phyloP scores from a whole-genome alignment of 2,797 vertebrate species.

The Microcaecilia unicolor region DNA sequence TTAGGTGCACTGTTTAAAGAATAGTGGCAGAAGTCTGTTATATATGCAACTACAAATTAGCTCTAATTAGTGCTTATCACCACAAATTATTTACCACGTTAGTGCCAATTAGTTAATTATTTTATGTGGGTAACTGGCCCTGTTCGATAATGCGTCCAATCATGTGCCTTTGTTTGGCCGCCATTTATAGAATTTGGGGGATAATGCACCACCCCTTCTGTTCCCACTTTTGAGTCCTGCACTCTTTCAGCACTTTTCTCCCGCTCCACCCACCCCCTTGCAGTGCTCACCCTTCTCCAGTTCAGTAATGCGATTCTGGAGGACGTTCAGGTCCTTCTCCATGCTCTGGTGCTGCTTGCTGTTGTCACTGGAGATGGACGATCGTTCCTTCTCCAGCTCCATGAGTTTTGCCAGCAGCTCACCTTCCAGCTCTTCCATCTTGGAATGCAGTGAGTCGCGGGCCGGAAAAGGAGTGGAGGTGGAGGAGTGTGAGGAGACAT shows the following conservation, averaged over 20 bases:
- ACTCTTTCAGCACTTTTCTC: neutral
- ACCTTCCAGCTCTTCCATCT: slow-evolving; percentile 80
- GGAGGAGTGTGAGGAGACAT: slow-evolving; percentile 36
- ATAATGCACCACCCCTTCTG: too few species aligned
- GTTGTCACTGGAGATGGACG: slow-evolving; percentile 60
- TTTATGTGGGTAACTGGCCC: too few species aligned
- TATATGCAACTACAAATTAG: too few species aligned
- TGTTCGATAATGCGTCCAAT: too few species aligned
- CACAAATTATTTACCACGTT: too few species aligned
- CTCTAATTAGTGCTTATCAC: too few species aligned
- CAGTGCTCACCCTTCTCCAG: slow-evolving; percentile 74
- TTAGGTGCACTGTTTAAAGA: too few species aligned
- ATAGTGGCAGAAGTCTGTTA: too few species aligned
- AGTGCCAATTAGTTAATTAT: too few species aligned
- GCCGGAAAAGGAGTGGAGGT: slow-evolving; percentile 7
- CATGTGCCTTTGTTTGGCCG: too few species aligned
- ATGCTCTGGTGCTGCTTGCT: slow-evolving; percentile 73
- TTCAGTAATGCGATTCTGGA: slow-evolving; percentile 70
- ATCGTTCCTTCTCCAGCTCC: slow-evolving; percentile 81
- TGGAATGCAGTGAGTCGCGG: slow-evolving; percentile 52
- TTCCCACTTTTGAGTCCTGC: too few species aligned
- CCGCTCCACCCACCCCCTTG: neutral
- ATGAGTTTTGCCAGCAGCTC: slow-evolving; percentile 85
- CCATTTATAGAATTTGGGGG: too few species aligned
- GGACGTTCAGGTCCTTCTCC: slow-evolving; percentile 69